A percentile compares a stretch with the other conserved stretches of the same genome.
These are phyloP conservation scores for Lasius fuliginosus DNA, from an alignment of 2,888 invertebrate species.

Conservation along the genomic window DNA sequence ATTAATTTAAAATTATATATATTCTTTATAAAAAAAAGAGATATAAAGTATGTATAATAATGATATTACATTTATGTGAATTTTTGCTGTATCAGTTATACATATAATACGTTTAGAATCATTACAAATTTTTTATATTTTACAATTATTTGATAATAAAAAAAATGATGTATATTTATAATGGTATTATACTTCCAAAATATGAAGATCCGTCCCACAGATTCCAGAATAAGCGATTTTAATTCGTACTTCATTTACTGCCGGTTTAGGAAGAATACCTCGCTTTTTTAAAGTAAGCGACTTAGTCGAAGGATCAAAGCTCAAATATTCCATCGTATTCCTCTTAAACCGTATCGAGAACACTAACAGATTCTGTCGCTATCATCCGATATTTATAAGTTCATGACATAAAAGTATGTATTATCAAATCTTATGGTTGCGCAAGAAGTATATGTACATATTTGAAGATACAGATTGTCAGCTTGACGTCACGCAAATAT, in stretches of 20 bases:
- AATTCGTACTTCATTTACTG: constrained; percentile 88
- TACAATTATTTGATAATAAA: background rate
- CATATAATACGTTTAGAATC: background rate
- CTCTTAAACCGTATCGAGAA: background rate
- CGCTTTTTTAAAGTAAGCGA: constrained; percentile 75
- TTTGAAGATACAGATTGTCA: background rate
- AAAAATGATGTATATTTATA: background rate
- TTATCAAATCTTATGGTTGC: constrained; percentile 7
- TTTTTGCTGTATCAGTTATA: too few relatives aligned
- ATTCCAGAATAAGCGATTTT: constrained; percentile 90
- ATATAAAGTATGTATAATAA: too few relatives aligned
- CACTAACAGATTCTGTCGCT: background rate
- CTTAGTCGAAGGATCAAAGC: constrained; percentile 79
- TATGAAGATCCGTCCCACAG: constrained; percentile 92
- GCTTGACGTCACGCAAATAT: background rate
- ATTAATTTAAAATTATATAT: too few relatives aligned
- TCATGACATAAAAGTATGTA: background rate
- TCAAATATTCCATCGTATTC: constrained; percentile 81
- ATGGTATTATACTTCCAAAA: constrained; percentile 88
- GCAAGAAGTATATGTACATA: background rate
- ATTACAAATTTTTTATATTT: background rate
- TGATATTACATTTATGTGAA: background rate
- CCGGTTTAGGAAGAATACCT: constrained; percentile 79
- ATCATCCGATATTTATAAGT: constrained; percentile 16
- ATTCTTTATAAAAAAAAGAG: too few relatives aligned